Percentiles rank a stretch among this genome's conserved stretches.
These are phyloP conservation scores for Vanacampus margaritifer DNA, from an alignment of 2,113 vertebrate species.

Conservation along the genomic window DNA sequence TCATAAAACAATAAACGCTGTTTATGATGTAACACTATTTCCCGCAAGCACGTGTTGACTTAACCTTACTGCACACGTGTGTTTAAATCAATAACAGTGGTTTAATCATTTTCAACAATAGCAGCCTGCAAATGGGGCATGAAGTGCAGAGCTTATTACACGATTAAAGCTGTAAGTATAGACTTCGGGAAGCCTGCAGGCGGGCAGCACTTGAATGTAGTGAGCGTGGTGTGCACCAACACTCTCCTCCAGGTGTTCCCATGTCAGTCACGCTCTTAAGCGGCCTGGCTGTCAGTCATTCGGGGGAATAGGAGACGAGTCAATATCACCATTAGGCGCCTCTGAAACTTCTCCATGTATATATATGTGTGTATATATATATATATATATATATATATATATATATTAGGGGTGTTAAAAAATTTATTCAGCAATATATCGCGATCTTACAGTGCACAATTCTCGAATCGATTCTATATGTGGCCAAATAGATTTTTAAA, in stretches of 20 bases:
- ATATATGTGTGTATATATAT: no score
- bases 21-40: slow-evolving; percentile 18
- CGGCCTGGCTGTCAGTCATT: slow-evolving; percentile 67
- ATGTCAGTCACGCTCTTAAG: slow-evolving; percentile 64
- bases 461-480: no score
- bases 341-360: slow-evolving; percentile 35
- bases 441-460: no score
- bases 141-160: slow-evolving; percentile 63
- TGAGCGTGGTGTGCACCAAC: slow-evolving; percentile 68
- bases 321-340: slow-evolving; percentile 46
- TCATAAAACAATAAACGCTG: neutral
- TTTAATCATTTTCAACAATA: slow-evolving; percentile 58
- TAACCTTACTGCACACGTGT: slow-evolving; percentile 16
- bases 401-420: no score
- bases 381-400: no score
- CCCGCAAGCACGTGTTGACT: neutral
- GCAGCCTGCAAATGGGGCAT: slow-evolving; percentile 46
- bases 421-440: no score
- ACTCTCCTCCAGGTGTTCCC: slow-evolving; percentile 71
- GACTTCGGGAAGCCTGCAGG: slow-evolving; percentile 55
- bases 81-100: slow-evolving; percentile 41
- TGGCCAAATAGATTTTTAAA: no score
- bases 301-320: slow-evolving; percentile 44
- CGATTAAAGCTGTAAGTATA: slow-evolving; percentile 61
- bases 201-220: slow-evolving; percentile 67